Percentiles rank a stretch among this genome's conserved stretches.
phyloP scores from a whole-genome alignment of 2,888 invertebrate genomes.

The Sicus ferrugineus region DNA sequence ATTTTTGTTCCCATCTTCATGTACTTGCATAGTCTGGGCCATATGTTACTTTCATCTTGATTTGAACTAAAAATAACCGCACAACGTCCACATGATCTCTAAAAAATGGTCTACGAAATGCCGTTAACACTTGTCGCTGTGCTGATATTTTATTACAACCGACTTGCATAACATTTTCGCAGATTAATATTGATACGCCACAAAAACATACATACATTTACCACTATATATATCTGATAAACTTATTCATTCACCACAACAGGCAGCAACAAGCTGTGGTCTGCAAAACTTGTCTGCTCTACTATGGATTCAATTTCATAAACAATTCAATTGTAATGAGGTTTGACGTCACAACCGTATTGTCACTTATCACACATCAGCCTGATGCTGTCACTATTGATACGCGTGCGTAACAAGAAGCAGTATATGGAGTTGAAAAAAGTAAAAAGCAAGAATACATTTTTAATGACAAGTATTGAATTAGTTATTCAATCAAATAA shows the following conservation, averaged over 20 bases:
- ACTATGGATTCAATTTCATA: constrained; percentile 12
- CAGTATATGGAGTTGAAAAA: neutral
- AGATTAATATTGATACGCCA: constrained; percentile 9
- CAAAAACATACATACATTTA: neutral
- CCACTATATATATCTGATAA: neutral
- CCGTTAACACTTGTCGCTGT: constrained; percentile 23
- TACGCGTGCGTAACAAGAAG: neutral
- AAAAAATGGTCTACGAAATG: constrained; percentile 17
- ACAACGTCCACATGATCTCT: neutral
- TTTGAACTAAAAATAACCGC: constrained; percentile 1
- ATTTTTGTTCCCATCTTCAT: too few species aligned
- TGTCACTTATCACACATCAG: neutral
- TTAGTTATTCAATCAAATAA: too few species aligned
- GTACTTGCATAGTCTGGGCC: too few species aligned
- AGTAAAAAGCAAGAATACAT: neutral
- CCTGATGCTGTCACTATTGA: constrained; percentile 1
- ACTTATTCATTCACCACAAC: neutral
- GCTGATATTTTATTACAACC: constrained; percentile 3
- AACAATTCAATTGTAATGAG: constrained; percentile 14
- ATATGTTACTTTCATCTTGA: too few species aligned
- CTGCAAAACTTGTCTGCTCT: neutral
- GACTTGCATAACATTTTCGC: constrained; percentile 21
- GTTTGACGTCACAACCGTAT: constrained; percentile 5
- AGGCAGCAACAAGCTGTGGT: too few species aligned
- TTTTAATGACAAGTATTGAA: neutral